Percentiles rank a stretch among this genome's conserved stretches.
These are phyloP conservation scores for Mermis nigrescens DNA, from an alignment of 2,888 invertebrate genomes.

Conservation along the genomic window DNA sequence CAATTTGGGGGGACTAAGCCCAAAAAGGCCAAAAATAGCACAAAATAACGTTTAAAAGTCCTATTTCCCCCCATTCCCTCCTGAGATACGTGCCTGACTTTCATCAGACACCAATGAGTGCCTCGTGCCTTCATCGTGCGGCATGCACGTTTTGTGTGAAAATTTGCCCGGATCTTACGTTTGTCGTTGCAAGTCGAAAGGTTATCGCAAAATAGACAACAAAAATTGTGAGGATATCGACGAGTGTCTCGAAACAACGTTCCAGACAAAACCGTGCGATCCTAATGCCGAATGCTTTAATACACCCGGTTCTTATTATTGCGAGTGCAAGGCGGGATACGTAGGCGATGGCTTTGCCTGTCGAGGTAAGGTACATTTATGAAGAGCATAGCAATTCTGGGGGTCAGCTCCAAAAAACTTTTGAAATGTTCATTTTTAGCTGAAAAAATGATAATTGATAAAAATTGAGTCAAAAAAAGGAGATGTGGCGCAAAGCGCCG, in stretches of 20 bases:
- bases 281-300: background rate
- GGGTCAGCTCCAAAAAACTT: too few species aligned
- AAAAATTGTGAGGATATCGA: conserved; percentile 1
- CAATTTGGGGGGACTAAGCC: too few species aligned
- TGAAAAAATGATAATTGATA: too few species aligned
- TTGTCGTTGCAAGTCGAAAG: background rate
- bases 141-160: background rate
- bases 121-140: background rate
- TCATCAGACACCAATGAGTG: background rate
- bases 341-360: background rate
- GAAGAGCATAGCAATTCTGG: too few species aligned
- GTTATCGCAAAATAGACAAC: background rate
- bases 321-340: background rate
- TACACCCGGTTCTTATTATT: background rate
- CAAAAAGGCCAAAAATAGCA: too few species aligned
- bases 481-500: too few species aligned
- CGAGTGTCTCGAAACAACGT: background rate
- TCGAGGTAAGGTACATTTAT: too few species aligned
- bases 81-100: too few species aligned
- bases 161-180: background rate
- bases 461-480: too few species aligned
- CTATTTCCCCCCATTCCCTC: too few species aligned
- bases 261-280: background rate
- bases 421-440: too few species aligned
- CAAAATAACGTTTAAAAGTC: too few species aligned